A percentile compares a stretch with the other conserved stretches of the same genome.
These are phyloP conservation scores for Entomobrya multifasciata DNA, from an alignment of 2,888 invertebrate species.

Conservation along the genomic window DNA sequence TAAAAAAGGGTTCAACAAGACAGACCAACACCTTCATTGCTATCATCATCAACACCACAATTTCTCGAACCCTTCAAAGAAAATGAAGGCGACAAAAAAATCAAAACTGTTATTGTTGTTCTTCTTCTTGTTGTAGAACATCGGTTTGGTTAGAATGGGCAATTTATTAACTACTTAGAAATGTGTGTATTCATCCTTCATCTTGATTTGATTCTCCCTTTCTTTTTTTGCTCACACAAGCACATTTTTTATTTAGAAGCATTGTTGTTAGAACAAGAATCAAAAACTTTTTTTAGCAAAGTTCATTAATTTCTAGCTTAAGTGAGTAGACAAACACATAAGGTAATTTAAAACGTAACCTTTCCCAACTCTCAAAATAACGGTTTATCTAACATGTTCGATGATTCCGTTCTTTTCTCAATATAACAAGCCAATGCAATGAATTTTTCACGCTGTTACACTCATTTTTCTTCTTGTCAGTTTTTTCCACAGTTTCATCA, in stretches of 20 bases:
- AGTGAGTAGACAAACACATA: neutral
- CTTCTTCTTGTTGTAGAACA: neutral
- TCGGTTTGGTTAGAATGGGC: slow-evolving; percentile 14
- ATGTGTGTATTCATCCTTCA: slow-evolving; percentile 47
- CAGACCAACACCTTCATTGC: slow-evolving; percentile 51
- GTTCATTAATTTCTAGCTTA: slow-evolving; percentile 2
- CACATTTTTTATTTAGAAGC: slow-evolving; percentile 3
- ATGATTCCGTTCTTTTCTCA: slow-evolving; percentile 26
- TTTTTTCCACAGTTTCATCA: slow-evolving; percentile 4
- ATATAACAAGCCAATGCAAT: slow-evolving; percentile 32
- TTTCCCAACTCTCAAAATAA: slow-evolving; percentile 44
- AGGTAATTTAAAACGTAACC: slow-evolving; percentile 2
- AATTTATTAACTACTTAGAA: slow-evolving; percentile 32
- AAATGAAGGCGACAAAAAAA: slow-evolving; percentile 13
- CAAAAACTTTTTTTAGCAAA: neutral
- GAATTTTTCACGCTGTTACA: slow-evolving; percentile 43
- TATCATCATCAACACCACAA: neutral
- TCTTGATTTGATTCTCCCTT: slow-evolving; percentile 37
- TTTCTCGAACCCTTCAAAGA: slow-evolving; percentile 18
- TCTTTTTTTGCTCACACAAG: slow-evolving; percentile 7
- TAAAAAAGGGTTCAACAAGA: slow-evolving; percentile 28
- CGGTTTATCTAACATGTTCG: slow-evolving; percentile 36
- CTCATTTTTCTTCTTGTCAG: slow-evolving; percentile 45
- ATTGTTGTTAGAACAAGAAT: slow-evolving; percentile 21
- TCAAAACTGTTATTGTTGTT: no score